Evolutionary conservation across 2,888 invertebrate species (phyloP), one percentile per base, ranked within the genome.

Genomic region (Nymphalis urticae): DNA sequence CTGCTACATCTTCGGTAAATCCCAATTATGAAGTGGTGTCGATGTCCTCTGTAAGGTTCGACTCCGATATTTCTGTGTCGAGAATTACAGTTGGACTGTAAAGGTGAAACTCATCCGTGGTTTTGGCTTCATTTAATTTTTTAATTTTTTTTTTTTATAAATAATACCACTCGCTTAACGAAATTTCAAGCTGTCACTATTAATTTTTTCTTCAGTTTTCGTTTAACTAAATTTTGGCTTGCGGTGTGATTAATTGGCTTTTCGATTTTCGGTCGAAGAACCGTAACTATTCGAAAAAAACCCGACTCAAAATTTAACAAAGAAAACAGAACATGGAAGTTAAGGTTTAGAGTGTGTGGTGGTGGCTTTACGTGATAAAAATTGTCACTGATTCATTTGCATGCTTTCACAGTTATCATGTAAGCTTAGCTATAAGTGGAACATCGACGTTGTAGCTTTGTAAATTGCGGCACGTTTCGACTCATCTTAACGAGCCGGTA

Each of bases 291-390:
- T 74, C 73, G 72, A 79, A 76, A 77, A 75, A 81, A 85, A 83
- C 75, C 83, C 83, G 85, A 85, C 80, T 80, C 91, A 87, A 92
- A 92, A 92, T 92, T 92, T 92, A 92, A 91, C 90, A 85, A 85
- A 85, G 50, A 72, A 72, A 27, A 72, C 53, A 82, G 80, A 85
- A 85, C 80, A 87, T 85, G 91, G 91, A 92, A 91, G 91, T 89
- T 78, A 86, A 87, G 92, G 91, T 92, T 88, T 88, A 90, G 92
- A 92, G 92, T 92, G 92, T 92, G 92, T 92, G 92, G 92, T 92
- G 92, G 90, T 91, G 91, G 91, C 90, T 91, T 90, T 85, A 87
- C 82, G 84, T 81, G 84, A 86, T 79, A 80, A 82, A 77, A 78
- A 56, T 80, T 82, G 72, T 88, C 90, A 89, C 90, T 83, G 81